A percentile compares a stretch with the other conserved stretches of the same genome.
Evolutionary conservation across 2,113 vertebrate genomes (phyloP).

Genomic region (Archocentrus centrarchus): DNA sequence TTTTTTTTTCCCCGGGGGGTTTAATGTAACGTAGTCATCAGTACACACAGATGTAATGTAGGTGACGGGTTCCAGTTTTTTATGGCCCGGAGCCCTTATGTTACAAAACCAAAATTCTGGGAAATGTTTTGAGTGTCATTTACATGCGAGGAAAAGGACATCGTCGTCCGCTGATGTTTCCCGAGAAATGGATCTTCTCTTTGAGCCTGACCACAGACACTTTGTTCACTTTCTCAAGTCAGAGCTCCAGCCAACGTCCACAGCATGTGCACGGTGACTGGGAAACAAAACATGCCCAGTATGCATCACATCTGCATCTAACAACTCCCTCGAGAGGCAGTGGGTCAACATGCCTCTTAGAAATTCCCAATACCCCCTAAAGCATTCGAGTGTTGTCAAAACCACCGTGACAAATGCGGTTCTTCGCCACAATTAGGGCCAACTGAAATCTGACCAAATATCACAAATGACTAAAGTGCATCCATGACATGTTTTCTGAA

Average conservation of each 20-base stretch:
- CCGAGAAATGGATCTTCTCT: conserved; percentile 52
- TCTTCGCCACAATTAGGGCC: conserved; percentile 50
- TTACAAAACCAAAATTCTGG: conserved; percentile 22
- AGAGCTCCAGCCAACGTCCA: conserved; percentile 50
- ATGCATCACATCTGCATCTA: conserved; percentile 60
- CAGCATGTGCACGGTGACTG: conserved; percentile 39
- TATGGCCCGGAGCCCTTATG: conserved; percentile 15
- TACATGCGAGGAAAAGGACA: conserved; percentile 40
- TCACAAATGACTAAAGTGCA: conserved; percentile 24
- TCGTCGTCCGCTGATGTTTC: conserved; percentile 47
- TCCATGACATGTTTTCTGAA: conserved; percentile 39
- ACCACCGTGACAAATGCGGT: conserved; percentile 68
- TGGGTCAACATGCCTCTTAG: conserved; percentile 45
- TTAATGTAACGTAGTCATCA: conserved; percentile 13
- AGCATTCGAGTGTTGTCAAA: conserved; percentile 50
- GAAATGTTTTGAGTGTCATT: conserved; percentile 56
- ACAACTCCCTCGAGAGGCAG: conserved; percentile 28
- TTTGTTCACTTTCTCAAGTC: conserved; percentile 67
- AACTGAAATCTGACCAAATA: conserved; percentile 47
- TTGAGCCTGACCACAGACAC: conserved; percentile 71
- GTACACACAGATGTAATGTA: not conserved
- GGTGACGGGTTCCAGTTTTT: conserved; percentile 35
- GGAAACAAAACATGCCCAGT: conserved; percentile 59
- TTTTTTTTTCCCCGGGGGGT: not conserved
- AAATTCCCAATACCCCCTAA: conserved; percentile 44